Evolutionary conservation across 2,113 vertebrate species (phyloP), one percentile per base, ranked within the genome.

Genomic region (Hyla sarda): DNA sequence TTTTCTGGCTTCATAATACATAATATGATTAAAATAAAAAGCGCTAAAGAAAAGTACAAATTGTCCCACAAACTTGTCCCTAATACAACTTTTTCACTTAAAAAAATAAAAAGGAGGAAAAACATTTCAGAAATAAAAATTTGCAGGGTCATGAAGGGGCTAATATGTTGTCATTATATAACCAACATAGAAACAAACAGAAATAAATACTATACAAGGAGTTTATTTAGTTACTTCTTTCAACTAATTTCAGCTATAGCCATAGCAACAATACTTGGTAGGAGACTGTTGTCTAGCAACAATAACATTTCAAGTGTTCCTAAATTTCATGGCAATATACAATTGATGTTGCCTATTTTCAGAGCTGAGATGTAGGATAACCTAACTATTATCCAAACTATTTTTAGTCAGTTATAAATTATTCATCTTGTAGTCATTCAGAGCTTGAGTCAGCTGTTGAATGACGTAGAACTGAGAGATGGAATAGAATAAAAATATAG

Each of bases 281-380:
- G 76, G 72, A 80, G 11, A 86, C 30, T 86, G 84, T 86, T 86
- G 84, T 86, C 84, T 86, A 86, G 84, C 84, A 86, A 86, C 84
- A n/a, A 80, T 62, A 34, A 56, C 58, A 80, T 80, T 71, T 80
- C 21, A 86, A 47, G 56, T 86, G 45, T 85, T 76, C 47, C 62
- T 71, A 52, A 78, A 86, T 86, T 81, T 73, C n/a, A 73, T 73
- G 34, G 84, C 65, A 80, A 47, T 86, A 80, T 86, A 69, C 76
- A 56, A 72, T 72, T 37, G 76, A 80, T 56, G 62, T 71, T 41
- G 3, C 76, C 76, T 86, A 75, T 86, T 86, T 79, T 80, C 84
- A 80, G 30, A 78, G 50, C 48, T 32, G 54, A 48, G 37, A 54
- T 37, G 75, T 52, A 21, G 65, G 75, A 86, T 86, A 84, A 84